These are phyloP conservation scores for Eupithecia centaureata DNA, from an alignment of 2,888 invertebrate genomes.

Conservation along the genomic window DNA sequence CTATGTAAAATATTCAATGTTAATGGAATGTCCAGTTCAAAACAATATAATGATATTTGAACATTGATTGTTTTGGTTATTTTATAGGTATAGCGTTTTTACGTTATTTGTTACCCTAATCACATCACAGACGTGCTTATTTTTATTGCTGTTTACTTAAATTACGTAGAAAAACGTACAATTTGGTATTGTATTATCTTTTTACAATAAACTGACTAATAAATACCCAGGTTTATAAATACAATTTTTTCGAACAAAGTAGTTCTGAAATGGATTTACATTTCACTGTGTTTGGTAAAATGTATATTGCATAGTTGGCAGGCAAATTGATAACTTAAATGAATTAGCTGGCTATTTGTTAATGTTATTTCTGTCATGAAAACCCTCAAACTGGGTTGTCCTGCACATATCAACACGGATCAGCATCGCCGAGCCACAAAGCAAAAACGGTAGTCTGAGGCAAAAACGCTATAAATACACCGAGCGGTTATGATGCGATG, in stretches of 20 bases:
- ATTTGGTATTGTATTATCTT: background rate
- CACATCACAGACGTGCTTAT: background rate
- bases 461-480: no score
- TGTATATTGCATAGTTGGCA: background rate
- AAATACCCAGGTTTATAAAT: background rate
- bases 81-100: background rate
- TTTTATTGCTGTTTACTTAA: background rate
- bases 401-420: background rate
- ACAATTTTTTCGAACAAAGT: background rate
- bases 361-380: no score
- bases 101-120: background rate
- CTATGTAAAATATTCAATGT: background rate
- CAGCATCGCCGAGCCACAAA: background rate
- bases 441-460: no score
- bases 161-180: background rate
- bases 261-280: background rate
- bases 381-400: no score
- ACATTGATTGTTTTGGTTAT: background rate
- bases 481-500: no score
- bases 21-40: background rate
- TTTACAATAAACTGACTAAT: background rate
- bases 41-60: background rate
- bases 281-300: background rate
- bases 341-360: background rate
- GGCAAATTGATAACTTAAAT: background rate